Base-by-base conservation (phyloP, 2,888 invertebrate genomes). In the Amphipoea lucens region DNA sequence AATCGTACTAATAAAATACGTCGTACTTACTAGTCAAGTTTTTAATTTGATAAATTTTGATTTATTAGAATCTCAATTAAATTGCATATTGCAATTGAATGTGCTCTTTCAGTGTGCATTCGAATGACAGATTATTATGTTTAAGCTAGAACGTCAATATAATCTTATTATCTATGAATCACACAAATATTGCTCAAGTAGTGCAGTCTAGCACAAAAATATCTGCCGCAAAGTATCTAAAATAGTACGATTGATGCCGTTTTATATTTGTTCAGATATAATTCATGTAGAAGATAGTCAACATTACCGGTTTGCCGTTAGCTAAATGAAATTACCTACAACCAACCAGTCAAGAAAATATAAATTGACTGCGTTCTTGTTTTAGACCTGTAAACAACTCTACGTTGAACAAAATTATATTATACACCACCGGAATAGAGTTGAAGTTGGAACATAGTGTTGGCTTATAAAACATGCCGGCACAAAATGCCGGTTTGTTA, bases 401-500 rank as follows among this genome's bases (percentile, higher is more conserved):
- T 17, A 45, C 40, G 48, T 82, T 83, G 79, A 83, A 75, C 72
- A 73, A 94, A 92, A 91, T 76, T 89, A 81, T 84, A 87, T 90
- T 91, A 82, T 92, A 92, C 45, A 17, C 12, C 69, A 63, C 74
- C 40, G 85, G 42, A 40, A 81, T 92, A 95, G 91, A 93, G 94
- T 92, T 90, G 86, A 94, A 83, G 90, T 90, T 95, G 84, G 89
- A 86, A 84, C 86, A 87, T 82, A 74, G 75, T 68, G 75, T 70
- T 73, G 78, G 82, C 79, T 88, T 90, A 91, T 91, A 93, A 93
- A 93, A 92, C 90, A 88, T 92, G 91, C 94, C 94, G 94, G 95
- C 94, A 94, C 91, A 93, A 94, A 95, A 95, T 95, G 96, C 96
- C 95, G 96, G 96, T 97, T 96, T 96, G 96, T 96, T 97, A 93